These are phyloP conservation scores for Bombycilla garrulus DNA, from an alignment of 2,113 vertebrate genomes.

Conservation along the genomic window DNA sequence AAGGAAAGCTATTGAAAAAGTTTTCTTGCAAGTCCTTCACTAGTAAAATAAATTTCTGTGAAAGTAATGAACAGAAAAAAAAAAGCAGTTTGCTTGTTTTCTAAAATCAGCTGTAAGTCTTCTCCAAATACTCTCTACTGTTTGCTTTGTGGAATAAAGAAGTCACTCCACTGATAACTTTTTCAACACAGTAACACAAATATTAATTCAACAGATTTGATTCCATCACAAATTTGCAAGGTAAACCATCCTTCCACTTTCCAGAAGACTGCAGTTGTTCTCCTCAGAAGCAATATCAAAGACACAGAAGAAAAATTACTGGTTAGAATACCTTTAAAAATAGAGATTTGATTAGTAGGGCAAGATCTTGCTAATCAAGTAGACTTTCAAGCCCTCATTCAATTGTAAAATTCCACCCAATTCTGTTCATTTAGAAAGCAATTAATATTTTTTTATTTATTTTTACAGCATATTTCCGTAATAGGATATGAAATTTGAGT, in stretches of 20 bases:
- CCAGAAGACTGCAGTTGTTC: background rate
- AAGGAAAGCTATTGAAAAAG: background rate
- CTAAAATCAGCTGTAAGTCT: background rate
- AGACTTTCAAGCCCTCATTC: background rate
- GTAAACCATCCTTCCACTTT: background rate
- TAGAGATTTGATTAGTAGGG: background rate
- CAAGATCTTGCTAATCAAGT: background rate
- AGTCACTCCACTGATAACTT: background rate
- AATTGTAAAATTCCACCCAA: background rate
- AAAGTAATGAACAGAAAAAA: background rate
- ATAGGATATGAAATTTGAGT: background rate
- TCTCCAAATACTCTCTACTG: background rate
- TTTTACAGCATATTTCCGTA: background rate
- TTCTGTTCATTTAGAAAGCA: background rate
- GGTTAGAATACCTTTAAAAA: background rate
- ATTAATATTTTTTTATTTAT: background rate
- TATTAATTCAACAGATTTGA: background rate
- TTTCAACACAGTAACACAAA: background rate
- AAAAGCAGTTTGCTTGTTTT: background rate
- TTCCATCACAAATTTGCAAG: background rate
- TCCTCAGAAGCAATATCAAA: background rate
- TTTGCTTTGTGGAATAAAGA: background rate
- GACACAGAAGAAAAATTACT: background rate
- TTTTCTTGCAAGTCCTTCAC: background rate
- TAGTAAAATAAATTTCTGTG: background rate